These are phyloP conservation scores for Ennomos quercinarius DNA, from an alignment of 2,888 invertebrate genomes.

Conservation along the genomic window DNA sequence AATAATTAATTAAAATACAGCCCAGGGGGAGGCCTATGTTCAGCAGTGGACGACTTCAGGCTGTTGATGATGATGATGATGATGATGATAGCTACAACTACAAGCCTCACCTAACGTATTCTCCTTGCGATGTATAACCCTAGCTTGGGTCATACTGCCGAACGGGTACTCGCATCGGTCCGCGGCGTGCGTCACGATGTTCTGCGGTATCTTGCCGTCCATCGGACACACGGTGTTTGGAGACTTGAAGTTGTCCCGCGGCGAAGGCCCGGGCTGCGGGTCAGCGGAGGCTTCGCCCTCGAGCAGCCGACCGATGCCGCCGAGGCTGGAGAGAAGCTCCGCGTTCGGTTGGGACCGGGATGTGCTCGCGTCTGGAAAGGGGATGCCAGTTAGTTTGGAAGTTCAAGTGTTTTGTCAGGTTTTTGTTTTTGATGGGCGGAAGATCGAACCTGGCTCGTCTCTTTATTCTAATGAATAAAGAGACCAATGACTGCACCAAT, in stretches of 20 bases:
- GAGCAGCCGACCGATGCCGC: constrained; percentile 71
- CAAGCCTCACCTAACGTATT: constrained; percentile 80
- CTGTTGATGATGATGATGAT: no score
- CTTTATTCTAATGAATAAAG: no score
- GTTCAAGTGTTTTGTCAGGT: no score
- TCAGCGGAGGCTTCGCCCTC: constrained; percentile 52
- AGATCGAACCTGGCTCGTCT: no score
- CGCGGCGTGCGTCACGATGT: constrained; percentile 81
- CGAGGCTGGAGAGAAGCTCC: constrained; percentile 71
- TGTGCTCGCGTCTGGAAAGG: constrained; percentile 65
- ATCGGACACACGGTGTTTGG: constrained; percentile 96
- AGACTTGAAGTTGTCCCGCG: constrained; percentile 87
- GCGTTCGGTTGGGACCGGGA: constrained; percentile 64
- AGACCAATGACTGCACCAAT: no score
- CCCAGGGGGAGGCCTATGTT: no score
- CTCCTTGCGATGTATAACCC: constrained; percentile 92
- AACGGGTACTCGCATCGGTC: constrained; percentile 91
- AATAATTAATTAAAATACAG: no score
- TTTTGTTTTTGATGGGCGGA: no score
- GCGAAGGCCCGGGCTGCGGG: constrained; percentile 47
- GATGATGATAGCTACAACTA: no score
- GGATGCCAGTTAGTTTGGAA: neutral
- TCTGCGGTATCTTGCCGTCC: constrained; percentile 89
- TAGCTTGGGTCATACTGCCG: constrained; percentile 96
- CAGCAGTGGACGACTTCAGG: no score